Conservation (phyloP, 23 tunicate species). For the Trididemnum nubilum region DNA sequence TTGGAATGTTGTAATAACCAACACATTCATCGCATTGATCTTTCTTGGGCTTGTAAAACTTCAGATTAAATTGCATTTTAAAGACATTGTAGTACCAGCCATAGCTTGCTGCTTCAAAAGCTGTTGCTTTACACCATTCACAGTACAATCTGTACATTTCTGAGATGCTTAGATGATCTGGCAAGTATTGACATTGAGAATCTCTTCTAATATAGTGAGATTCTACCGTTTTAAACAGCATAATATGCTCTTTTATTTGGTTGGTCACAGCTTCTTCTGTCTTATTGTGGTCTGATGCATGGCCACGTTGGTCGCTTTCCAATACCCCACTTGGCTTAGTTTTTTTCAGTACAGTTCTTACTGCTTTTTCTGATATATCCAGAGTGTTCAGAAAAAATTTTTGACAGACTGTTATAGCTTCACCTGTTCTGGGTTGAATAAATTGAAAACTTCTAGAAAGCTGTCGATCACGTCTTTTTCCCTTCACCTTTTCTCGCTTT, state of each 20-base stretch:
- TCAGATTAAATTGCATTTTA: constrained; percentile 2
- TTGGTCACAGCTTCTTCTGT: neutral
- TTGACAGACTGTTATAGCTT: neutral
- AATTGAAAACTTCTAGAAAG: neutral
- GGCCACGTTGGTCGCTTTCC: neutral
- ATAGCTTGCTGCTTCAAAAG: neutral
- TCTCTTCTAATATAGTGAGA: constrained; percentile 9
- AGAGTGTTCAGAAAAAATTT: constrained; percentile 5
- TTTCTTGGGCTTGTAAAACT: constrained; percentile 4
- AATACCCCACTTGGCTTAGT: neutral
- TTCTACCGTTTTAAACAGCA: constrained; percentile 11
- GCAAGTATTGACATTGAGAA: neutral
- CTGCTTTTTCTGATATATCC: constrained; percentile 5
- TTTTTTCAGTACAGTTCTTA: neutral
- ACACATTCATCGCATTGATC: constrained; percentile 1
- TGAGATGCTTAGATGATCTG: neutral
- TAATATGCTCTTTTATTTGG: neutral
- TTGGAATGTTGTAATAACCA: neutral
- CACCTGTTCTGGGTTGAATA: neutral
- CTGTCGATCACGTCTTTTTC: neutral
- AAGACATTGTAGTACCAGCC: neutral
- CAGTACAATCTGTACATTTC: neutral
- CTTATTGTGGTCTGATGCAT: neutral
- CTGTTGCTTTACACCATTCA: neutral
- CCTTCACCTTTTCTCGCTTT: constrained; percentile 9